Conservation (phyloP, 92 coral and sea anemone genomes). For the Metridium senile region DNA sequence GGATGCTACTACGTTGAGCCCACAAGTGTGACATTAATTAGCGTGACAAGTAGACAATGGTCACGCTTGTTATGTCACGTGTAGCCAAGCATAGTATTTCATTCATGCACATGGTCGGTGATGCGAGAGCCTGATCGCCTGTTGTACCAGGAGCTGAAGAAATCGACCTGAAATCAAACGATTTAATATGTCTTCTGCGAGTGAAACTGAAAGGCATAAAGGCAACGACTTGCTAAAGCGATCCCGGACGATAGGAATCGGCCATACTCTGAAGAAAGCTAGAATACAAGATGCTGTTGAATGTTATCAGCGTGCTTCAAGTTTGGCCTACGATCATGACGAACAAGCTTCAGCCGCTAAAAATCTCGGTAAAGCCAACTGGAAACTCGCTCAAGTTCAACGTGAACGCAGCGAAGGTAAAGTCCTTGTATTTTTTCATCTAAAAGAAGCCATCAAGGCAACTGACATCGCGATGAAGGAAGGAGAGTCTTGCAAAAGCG, state of each 20-base stretch:
- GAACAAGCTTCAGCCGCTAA: slow-evolving; percentile 71
- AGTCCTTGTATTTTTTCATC: slow-evolving; percentile 48
- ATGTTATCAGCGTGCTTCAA: slow-evolving; percentile 40
- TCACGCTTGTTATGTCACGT: background rate
- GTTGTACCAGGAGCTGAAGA: background rate
- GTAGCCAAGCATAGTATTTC: background rate
- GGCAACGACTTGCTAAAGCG: slow-evolving; percentile 34
- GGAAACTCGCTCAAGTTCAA: slow-evolving; percentile 61
- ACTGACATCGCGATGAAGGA: slow-evolving; percentile 47
- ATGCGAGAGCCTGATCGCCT: background rate
- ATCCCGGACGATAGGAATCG: slow-evolving; percentile 34
- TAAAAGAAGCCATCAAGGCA: slow-evolving; percentile 69
- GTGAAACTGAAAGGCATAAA: slow-evolving; percentile 25
- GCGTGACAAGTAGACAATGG: too few relatives aligned
- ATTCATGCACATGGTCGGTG: background rate
- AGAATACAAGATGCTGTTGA: slow-evolving; percentile 42
- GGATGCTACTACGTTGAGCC: too few relatives aligned
- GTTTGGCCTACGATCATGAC: slow-evolving; percentile 26
- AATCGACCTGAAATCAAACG: background rate
- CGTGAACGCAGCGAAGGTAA: slow-evolving; percentile 41
- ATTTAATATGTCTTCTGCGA: background rate
- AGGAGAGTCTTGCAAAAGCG: slow-evolving; percentile 55
- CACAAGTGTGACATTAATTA: too few relatives aligned
- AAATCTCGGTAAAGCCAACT: slow-evolving; percentile 82
- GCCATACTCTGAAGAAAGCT: slow-evolving; percentile 26